Evolutionary conservation across 2,113 vertebrate genomes (phyloP), one percentile per base, ranked within the genome.

Genomic region (Oncorhynchus keta): DNA sequence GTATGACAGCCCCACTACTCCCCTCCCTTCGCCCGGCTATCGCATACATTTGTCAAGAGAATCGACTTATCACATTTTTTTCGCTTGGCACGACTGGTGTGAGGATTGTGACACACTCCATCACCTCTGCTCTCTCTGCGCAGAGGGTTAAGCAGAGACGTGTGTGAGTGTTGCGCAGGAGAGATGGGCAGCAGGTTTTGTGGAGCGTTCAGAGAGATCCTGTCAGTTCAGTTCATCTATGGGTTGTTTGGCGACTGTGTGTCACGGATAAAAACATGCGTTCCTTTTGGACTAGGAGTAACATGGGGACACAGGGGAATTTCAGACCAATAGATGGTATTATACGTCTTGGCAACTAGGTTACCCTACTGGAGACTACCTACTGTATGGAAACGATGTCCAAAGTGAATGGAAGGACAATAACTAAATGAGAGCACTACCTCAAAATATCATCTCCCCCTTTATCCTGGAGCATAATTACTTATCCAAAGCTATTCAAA

Each of bases 401-500:
- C 72, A 79, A 83, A 76, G 82, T 82, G 83, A 79, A 91, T 78
- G 84, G 22, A 74, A 75, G 83, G 79, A 89, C 39, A 45, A 45
- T 45, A 45, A 45, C 51, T 78, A 48, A 55, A 49, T 89, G 79
- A 91, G 80, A 77, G 64, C 79, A 65, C 14, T 3, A 49, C 49
- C 59, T 30, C 55, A 48, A 59, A 39, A 66, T 18, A 55, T 35
- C 83, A 75, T 85, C 77, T 2, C 24, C 28, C 57, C 22, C 18
- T 48, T 67, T 45, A 45, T 49, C 64, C 49, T 13, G 70, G 20
- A 65, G 55, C n/a, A n/a, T 11, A 48, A 65, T 66, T 12, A 68
- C 59, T 80, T 61, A 64, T 16, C 45, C 30, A 30, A 81, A 73
- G 32, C 85, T 87, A 95, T 94, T 94, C 82, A 76, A 49, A 79